Conservation (phyloP, 2,888 invertebrate species). For the Dimorphilus gyrociliatus region DNA sequence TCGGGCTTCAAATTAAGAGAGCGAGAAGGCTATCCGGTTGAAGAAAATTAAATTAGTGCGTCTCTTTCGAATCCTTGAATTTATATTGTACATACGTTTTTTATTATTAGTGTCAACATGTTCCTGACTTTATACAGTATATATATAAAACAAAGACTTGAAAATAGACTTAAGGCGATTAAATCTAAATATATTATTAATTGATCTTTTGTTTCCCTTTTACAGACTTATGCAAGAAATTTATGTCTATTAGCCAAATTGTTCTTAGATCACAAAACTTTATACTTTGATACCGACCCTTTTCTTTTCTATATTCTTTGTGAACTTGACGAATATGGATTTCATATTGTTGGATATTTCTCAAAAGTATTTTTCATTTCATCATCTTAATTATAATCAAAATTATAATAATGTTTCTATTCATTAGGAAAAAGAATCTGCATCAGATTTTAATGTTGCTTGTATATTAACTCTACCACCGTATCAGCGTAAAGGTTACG, state of each 20-base stretch:
- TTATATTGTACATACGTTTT: too few species aligned
- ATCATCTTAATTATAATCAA: slow-evolving; percentile 82
- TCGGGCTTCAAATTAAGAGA: too few species aligned
- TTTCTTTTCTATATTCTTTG: slow-evolving; percentile 78
- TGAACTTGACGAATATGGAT: slow-evolving; percentile 7
- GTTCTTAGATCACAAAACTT: slow-evolving; percentile 89
- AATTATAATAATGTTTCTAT: slow-evolving; percentile 87
- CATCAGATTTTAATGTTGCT: slow-evolving; percentile 88
- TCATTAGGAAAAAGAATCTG: slow-evolving; percentile 74
- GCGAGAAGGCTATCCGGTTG: too few species aligned
- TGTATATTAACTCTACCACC: slow-evolving; percentile 85
- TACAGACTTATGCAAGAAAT: too few species aligned
- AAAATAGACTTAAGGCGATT: too few species aligned
- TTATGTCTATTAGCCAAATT: slow-evolving; percentile 85
- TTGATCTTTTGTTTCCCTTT: too few species aligned
- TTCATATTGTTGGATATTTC: background rate
- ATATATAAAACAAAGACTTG: too few species aligned
- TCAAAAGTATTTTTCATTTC: slow-evolving; percentile 32
- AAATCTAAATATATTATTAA: too few species aligned
- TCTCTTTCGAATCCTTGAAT: too few species aligned
- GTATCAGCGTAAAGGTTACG: slow-evolving; percentile 82
- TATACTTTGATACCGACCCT: slow-evolving; percentile 94
- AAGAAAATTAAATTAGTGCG: too few species aligned
- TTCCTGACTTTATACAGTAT: too few species aligned
- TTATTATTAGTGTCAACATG: too few species aligned